phyloP scores from a whole-genome alignment of 2,113 vertebrate genomes.

The Tiliqua scincoides region DNA sequence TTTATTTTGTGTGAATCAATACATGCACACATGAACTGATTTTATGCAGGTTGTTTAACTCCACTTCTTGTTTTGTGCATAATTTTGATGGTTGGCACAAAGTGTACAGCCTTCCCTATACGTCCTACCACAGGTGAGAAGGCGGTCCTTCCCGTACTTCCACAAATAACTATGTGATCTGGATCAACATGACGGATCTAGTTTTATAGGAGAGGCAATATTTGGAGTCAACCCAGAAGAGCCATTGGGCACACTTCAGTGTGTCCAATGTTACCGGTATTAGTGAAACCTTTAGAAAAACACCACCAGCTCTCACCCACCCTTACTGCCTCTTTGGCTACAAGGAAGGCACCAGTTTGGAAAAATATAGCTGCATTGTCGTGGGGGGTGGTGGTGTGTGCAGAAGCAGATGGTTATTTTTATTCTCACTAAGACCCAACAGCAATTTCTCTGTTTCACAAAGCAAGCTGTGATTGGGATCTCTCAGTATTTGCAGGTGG shows the following conservation, averaged over 20 bases:
- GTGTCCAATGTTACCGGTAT: neutral
- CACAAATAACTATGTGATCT: neutral
- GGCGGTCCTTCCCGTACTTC: neutral
- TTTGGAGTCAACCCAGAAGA: neutral
- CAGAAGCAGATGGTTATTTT: neutral
- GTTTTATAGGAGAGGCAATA: neutral
- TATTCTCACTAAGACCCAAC: constrained; percentile 6
- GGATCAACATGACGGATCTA: neutral
- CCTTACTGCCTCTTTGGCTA: neutral
- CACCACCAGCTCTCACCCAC: neutral
- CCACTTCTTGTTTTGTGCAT: neutral
- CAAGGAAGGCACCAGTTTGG: fast-evolving
- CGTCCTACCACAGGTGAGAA: neutral
- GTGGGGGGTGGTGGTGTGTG: neutral
- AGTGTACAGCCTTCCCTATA: neutral
- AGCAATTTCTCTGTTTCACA: neutral
- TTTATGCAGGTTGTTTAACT: neutral
- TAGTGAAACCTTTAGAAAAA: neutral
- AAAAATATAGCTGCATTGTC: neutral
- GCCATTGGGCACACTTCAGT: neutral
- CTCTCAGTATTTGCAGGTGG: neutral
- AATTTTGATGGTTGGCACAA: neutral
- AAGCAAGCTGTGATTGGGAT: neutral
- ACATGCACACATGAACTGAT: neutral
- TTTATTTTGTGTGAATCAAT: neutral